Evolutionary conservation across 2,888 invertebrate genomes (phyloP), one percentile per base, ranked within the genome.

Genomic region (Phaonia tiefii): DNA sequence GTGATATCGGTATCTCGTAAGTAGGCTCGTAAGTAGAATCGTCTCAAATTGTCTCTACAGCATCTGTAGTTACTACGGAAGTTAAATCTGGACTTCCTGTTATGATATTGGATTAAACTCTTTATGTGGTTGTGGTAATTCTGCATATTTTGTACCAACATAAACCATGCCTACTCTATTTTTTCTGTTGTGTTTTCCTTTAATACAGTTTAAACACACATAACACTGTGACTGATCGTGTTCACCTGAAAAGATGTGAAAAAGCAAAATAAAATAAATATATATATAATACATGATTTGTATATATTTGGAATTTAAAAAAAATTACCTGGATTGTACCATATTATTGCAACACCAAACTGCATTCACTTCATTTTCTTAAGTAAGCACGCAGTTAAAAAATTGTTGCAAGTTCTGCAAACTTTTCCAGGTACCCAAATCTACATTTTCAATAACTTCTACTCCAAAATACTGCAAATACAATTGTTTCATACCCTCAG

Each of bases 21-120:
- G 37, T 4, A 46, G 46, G 15, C 46, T 46, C 46, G 46, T 46
- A 46, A n/a, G 46, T 46, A 46, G 46, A n/a, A 46, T 46, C 46
- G 46, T 46, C 5, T 46, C 46, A 7, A 46, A 46, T 46, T 46
- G 46, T 37, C 37, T 37, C 37, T 37, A 10, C 37, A 13, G 44
- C 13, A 44, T 44, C 2, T 13, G 5, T 13, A 44, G 13, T 13
- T 44, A 44, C 44, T 44, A 2, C 13, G 44, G 44, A 44, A n/a
- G 44, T 44, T 44, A 44, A 2, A 44, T 13, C 13, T 44, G 44
- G 44, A 44, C 13, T 44, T 44, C 13, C 5, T 44, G 44, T 10
- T 44, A 13, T 44, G 10, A n/a, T n/a, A n/a, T n/a, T n/a, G n/a
- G n/a, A n/a, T n/a, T n/a, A n/a, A n/a, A n/a, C n/a, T n/a, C n/a